A percentile compares a stretch with the other conserved stretches of the same genome.
phyloP scores from a whole-genome alignment of 2,113 vertebrate genomes.

The Stigmatopora argus region DNA sequence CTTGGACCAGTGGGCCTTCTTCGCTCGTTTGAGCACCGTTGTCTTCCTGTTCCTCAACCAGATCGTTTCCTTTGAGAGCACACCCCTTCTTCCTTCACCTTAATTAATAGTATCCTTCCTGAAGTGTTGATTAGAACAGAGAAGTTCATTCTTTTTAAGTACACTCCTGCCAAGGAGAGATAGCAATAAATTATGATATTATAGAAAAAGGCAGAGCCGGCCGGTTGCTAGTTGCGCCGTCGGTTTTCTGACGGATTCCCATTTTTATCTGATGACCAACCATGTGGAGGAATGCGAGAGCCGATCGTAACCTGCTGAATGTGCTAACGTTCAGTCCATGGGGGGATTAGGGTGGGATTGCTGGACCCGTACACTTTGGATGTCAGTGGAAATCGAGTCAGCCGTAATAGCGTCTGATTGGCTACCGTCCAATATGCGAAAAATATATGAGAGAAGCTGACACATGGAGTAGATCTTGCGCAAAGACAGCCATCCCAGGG shows the following conservation, averaged over 20 bases:
- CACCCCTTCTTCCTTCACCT: conserved; percentile 34
- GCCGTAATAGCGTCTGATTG: conserved; percentile 41
- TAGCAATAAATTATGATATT: conserved; percentile 58
- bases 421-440: conserved; percentile 35
- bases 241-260: not conserved
- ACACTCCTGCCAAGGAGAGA: conserved; percentile 52
- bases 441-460: conserved; percentile 23
- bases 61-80: conserved; percentile 34
- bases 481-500: conserved; percentile 3
- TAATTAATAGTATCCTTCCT: conserved; percentile 54
- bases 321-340: conserved; percentile 17
- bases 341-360: conserved; percentile 37
- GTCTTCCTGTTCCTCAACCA: conserved; percentile 29
- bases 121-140: conserved; percentile 46
- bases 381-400: conserved; percentile 38
- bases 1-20: conserved; percentile 31
- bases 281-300: not conserved
- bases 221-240: not conserved
- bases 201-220: conserved; percentile 19
- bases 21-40: conserved; percentile 30
- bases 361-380: conserved; percentile 35
- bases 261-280: not conserved
- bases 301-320: conserved; percentile 27
- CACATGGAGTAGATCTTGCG: conserved; percentile 22
- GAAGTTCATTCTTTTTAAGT: conserved; percentile 35